Percentiles rank a stretch among this genome's conserved stretches.
These are phyloP conservation scores for Aproaerema taeniolella DNA, from an alignment of 2,888 invertebrate genomes.

Conservation along the genomic window DNA sequence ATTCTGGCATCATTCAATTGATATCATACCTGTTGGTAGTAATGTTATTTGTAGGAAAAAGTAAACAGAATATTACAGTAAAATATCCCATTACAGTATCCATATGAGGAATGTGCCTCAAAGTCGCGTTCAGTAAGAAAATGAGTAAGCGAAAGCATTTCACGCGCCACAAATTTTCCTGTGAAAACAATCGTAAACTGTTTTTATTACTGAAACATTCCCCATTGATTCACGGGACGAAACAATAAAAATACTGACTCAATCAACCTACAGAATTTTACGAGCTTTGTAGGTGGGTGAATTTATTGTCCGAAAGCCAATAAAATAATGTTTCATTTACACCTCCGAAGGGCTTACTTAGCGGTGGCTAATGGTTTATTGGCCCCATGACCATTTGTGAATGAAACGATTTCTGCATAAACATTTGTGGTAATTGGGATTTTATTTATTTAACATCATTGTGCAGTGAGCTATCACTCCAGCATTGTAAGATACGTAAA, in stretches of 20 bases:
- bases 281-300: slow-evolving; percentile 63
- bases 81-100: slow-evolving; percentile 21
- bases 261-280: slow-evolving; percentile 72
- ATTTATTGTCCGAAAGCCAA: slow-evolving; percentile 60
- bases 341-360: slow-evolving; percentile 43
- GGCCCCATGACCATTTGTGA: no score
- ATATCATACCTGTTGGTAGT: no score
- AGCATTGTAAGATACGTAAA: no score
- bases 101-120: slow-evolving; percentile 41
- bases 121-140: slow-evolving; percentile 51
- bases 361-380: slow-evolving; percentile 16
- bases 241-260: slow-evolving; percentile 77
- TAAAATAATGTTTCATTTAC: slow-evolving; percentile 67
- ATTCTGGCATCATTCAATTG: no score
- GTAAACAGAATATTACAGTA: no score
- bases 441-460: no score
- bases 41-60: no score
- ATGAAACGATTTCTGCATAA: no score
- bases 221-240: slow-evolving; percentile 71
- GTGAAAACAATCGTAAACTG: slow-evolving; percentile 75
- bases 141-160: slow-evolving; percentile 61
- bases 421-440: no score
- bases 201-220: slow-evolving; percentile 74
- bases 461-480: no score
- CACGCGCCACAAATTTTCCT: slow-evolving; percentile 72